Evolutionary conservation across 1,140 invertebrate species (phyloP).

Genomic region (Drosophila carrolli): DNA sequence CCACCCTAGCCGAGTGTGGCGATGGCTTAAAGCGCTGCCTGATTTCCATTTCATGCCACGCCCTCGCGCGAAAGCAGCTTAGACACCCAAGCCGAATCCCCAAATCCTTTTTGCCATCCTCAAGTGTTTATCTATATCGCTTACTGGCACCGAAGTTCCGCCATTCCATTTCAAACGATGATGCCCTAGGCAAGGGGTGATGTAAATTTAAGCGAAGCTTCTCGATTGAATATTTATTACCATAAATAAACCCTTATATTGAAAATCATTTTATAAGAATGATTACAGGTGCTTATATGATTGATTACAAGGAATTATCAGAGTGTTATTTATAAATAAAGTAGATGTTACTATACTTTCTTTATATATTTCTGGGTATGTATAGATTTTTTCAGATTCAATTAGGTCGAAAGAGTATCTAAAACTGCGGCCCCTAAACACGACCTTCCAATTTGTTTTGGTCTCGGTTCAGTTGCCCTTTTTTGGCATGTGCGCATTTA

Average conservation of each 20-base stretch:
- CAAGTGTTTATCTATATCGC: slow-evolving; percentile 80
- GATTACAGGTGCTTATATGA: background rate
- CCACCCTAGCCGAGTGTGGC: slow-evolving; percentile 14
- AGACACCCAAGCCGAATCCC: slow-evolving; percentile 51
- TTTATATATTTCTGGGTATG: background rate
- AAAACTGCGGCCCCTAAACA: background rate
- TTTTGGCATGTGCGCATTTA: slow-evolving; percentile 81
- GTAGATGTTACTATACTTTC: too few species aligned
- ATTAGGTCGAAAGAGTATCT: background rate
- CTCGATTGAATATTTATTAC: background rate
- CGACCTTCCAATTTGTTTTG: slow-evolving; percentile 28
- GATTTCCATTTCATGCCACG: slow-evolving; percentile 70
- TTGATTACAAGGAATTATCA: background rate
- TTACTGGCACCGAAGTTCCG: slow-evolving; percentile 38
- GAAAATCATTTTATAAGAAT: background rate
- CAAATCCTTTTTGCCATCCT: slow-evolving; percentile 68
- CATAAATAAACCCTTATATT: background rate
- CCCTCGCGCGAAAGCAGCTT: slow-evolving; percentile 57
- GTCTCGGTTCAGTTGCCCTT: slow-evolving; percentile 27
- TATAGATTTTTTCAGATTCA: too few species aligned
- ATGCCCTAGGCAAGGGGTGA: slow-evolving; percentile 34
- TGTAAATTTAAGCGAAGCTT: slow-evolving; percentile 21
- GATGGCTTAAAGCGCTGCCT: slow-evolving; percentile 50
- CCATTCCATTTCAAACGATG: background rate
- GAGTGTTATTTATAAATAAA: background rate